Conservation (phyloP, 2,797 vertebrate species). For the Ptychadena robeensis region DNA sequence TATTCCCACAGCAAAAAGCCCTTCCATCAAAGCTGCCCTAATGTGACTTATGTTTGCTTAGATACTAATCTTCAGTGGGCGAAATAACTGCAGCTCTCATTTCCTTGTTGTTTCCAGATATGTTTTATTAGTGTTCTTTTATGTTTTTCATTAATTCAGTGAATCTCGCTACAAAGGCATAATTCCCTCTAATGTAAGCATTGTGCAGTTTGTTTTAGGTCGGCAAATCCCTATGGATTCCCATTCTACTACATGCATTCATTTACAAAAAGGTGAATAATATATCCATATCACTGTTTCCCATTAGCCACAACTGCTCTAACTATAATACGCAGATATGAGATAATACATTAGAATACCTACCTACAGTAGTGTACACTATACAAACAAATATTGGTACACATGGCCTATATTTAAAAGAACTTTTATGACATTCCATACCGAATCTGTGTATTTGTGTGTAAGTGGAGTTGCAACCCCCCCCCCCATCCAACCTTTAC, state of each 20-base stretch:
- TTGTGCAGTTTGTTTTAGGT: neutral
- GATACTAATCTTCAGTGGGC: neutral
- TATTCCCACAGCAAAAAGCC: neutral
- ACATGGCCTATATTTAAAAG: too few relatives aligned
- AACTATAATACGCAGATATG: neutral
- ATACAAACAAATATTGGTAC: too few relatives aligned
- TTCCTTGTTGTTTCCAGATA: neutral
- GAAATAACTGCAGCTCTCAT: neutral
- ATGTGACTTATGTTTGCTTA: neutral
- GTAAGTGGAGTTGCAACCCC: too few relatives aligned
- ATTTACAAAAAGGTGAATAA: neutral
- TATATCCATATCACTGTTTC: neutral
- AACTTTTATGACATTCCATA: too few relatives aligned
- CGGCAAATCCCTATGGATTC: slow-evolving; percentile 9
- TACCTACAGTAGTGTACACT: too few relatives aligned
- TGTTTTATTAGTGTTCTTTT: neutral
- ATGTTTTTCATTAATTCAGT: neutral
- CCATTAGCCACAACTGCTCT: neutral
- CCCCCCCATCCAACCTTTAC: too few relatives aligned
- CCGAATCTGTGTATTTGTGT: too few relatives aligned
- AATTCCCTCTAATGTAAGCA: slow-evolving; percentile 7
- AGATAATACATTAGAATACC: neutral
- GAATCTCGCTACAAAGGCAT: neutral
- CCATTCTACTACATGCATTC: neutral
- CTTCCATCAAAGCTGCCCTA: neutral